Evolutionary conservation across 1,140 invertebrate species (phyloP), one percentile per base, ranked within the genome.

Genomic region (Diabrotica undecimpunctata): DNA sequence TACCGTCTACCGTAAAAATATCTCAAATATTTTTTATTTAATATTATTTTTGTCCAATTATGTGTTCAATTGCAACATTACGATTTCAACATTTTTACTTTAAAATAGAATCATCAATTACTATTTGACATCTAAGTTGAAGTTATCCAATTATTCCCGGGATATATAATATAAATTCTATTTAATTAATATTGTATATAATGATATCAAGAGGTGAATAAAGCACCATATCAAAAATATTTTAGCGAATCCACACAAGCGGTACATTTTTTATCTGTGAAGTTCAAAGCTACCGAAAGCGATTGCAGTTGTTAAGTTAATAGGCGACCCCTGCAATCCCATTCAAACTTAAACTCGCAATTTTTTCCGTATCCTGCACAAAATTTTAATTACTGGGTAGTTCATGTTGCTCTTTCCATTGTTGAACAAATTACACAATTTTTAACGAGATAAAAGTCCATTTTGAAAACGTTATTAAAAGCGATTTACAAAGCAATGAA

Each of bases 401-500:
- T 54, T 62, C 51, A 62, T 52, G 38, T 50, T 62, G 36, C 53
- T 38, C 6, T 54, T n/a, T 12, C 61, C 52, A 66, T 66, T 66
- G 65, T 66, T 39, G 62, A 56, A 56, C 54, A 62, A 60, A 66
- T 61, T 57, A 58, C 57, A 50, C 50, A 67, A 67, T 67, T 67
- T 67, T 67, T 67, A 64, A 64, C 66, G 59, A 67, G 66, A 67
- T 67, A 67, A 67, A 65, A 67, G 57, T 57, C 57, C 66, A 53
- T 59, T 64, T 64, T 55, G 54, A 51, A 38, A 63, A 60, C 66
- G 62, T 64, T 67, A 67, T 67, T 67, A 67, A 62, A 64, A 64
- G 64, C 66, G 64, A 39, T 62, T 67, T 50, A 64, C 62, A 61
- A 64, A 67, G 66, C 66, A 64, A 64, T 64, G 51, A 64, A 61